These are phyloP conservation scores for Diglossa cyanea DNA, from an alignment of 2,797 vertebrate genomes.

Conservation along the genomic window DNA sequence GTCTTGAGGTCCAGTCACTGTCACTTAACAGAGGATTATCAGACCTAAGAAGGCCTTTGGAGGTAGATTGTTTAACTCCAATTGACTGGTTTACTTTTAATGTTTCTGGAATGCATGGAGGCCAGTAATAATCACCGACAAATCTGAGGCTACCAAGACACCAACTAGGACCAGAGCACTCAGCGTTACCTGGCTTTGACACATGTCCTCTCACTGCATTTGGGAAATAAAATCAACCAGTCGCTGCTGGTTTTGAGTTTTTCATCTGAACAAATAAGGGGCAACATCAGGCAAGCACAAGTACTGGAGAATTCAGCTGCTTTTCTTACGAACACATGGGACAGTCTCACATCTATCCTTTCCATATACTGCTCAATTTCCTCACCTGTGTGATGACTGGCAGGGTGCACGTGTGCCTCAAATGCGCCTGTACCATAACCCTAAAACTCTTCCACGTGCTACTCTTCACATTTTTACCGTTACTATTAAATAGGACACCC, in stretches of 20 bases:
- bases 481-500: background rate
- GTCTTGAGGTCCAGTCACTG: background rate
- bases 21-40: background rate
- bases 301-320: background rate
- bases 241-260: background rate
- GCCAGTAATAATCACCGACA: background rate
- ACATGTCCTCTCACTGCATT: background rate
- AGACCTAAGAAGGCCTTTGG: background rate
- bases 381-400: background rate
- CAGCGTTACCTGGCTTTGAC: background rate
- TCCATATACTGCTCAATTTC: background rate
- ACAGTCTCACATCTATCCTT: background rate
- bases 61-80: background rate
- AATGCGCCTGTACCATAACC: background rate
- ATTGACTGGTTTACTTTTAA: background rate
- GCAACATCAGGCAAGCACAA: background rate
- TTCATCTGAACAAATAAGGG: background rate
- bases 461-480: background rate
- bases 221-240: background rate
- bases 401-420: accelerated
- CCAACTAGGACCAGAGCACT: background rate
- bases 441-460: background rate
- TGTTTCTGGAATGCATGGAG: background rate
- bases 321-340: background rate
- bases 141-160: background rate